Evolutionary conservation across 2,797 vertebrate genomes (phyloP), one percentile per base, ranked within the genome.

Genomic region (Poeciliopsis infans): DNA sequence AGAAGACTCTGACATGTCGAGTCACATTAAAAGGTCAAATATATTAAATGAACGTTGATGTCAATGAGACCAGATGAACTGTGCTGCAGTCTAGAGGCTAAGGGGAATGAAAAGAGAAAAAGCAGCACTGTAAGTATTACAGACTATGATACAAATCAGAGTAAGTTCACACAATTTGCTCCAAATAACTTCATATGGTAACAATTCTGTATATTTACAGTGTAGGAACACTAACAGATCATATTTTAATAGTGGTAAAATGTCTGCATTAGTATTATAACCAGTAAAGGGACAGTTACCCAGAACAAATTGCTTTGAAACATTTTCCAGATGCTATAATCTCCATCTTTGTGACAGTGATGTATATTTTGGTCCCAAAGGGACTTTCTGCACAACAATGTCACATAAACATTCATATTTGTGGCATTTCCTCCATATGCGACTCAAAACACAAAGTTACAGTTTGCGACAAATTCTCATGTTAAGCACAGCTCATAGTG

Each of bases 11-110:
- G 76, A 88, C 84, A 75, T 61, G 88, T 71, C 61, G 20, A 51
- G 57, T 87, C 88, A 74, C 87, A 86, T 90, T 87, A 90, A 89
- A 92, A 92, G 92, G 92, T 93, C 87, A 91, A 82, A 87, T 83
- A 76, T 87, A 91, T 93, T 75, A 91, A 89, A 92, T 45, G 77
- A 88, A 77, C 78, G 89, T 92, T 90, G 86, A 81, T 85, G 83
- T 39, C 82, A 86, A 83, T 28, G 70, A 74, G 77, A 77, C 81
- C 76, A 73, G 77, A 84, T 79, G 72, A 81, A 79, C 16, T 39
- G 68, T 33, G 75, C 74, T 18, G 80, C 2, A 61, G 78, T 87
- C 74, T 73, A 2, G 68, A 85, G 75, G 75, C 79, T 43, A 8
- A 78, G 77, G 74, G 79, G 70, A 68, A 64, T 70, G 74, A 73